These are phyloP conservation scores for Drosophila algonquin DNA, from an alignment of 2,888 invertebrate species.

Conservation along the genomic window DNA sequence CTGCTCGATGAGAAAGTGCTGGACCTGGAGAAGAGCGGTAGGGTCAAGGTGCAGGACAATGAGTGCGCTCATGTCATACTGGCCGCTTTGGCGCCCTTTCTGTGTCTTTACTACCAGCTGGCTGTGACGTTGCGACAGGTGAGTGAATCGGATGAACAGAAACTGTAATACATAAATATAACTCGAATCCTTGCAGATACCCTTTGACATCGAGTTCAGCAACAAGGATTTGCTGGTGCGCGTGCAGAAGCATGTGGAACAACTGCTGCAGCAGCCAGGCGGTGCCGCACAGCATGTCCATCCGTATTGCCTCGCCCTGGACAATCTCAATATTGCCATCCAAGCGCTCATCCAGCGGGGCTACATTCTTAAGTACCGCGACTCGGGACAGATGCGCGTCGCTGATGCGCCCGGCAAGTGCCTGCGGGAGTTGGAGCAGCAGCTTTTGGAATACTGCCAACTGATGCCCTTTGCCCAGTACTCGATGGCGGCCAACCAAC, in stretches of 20 bases:
- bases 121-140: constrained; percentile 85
- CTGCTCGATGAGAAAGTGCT: constrained; percentile 64
- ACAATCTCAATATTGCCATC: constrained; percentile 86
- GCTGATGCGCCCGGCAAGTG: constrained; percentile 52
- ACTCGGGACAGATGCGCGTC: constrained; percentile 67
- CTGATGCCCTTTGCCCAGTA: constrained; percentile 82
- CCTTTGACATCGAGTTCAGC: constrained; percentile 77
- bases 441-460: constrained; percentile 79
- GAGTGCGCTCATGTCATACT: constrained; percentile 85
- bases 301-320: constrained; percentile 90
- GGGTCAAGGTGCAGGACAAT: constrained; percentile 67
- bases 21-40: constrained; percentile 80
- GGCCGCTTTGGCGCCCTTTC: constrained; percentile 87
- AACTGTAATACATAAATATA: neutral
- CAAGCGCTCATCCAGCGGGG: constrained; percentile 85
- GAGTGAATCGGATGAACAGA: constrained; percentile 52
- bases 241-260: constrained; percentile 87
- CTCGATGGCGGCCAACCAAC: constrained; percentile 70
- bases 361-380: constrained; percentile 73
- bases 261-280: constrained; percentile 80
- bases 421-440: constrained; percentile 67
- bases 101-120: constrained; percentile 86
- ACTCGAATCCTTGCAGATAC: constrained; percentile 49
- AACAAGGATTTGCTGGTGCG: constrained; percentile 86
- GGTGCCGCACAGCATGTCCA: constrained; percentile 84